Evolutionary conservation across 2,113 vertebrate species (phyloP).

Genomic region (Pelecanoides urinatrix): DNA sequence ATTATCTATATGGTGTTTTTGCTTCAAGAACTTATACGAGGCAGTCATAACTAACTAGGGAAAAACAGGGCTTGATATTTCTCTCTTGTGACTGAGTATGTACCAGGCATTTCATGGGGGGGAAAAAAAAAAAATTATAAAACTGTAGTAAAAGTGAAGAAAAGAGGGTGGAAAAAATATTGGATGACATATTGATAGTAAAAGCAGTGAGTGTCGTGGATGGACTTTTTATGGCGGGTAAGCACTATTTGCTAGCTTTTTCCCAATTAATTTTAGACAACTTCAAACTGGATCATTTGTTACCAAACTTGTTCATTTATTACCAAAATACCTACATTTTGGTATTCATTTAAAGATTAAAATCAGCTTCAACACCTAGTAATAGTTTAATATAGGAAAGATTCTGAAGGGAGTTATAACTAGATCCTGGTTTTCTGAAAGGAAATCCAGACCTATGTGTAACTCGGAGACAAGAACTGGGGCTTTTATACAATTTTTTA

Average conservation of each 20-base stretch:
- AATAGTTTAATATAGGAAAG: background rate
- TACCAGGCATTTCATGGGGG: background rate
- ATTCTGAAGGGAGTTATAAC: rapidly evolving
- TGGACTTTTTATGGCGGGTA: background rate
- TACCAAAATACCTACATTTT: background rate
- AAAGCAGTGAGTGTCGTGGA: background rate
- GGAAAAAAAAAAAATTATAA: too few relatives aligned
- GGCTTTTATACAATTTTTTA: background rate
- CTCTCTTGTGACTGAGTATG: background rate
- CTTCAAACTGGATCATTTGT: background rate
- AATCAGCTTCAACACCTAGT: background rate
- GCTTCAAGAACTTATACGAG: background rate
- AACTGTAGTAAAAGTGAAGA: background rate
- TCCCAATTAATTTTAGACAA: background rate
- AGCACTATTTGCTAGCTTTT: background rate
- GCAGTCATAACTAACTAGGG: background rate
- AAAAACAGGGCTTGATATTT: background rate
- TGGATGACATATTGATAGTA: background rate
- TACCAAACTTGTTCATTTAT: background rate
- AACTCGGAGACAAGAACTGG: background rate
- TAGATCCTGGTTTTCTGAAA: background rate
- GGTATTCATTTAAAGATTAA: background rate
- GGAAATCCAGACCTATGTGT: background rate
- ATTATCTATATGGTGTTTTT: background rate
- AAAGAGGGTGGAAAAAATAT: background rate